These are phyloP conservation scores for Xestia ashworthii DNA, from an alignment of 2,888 invertebrate species.

Conservation along the genomic window DNA sequence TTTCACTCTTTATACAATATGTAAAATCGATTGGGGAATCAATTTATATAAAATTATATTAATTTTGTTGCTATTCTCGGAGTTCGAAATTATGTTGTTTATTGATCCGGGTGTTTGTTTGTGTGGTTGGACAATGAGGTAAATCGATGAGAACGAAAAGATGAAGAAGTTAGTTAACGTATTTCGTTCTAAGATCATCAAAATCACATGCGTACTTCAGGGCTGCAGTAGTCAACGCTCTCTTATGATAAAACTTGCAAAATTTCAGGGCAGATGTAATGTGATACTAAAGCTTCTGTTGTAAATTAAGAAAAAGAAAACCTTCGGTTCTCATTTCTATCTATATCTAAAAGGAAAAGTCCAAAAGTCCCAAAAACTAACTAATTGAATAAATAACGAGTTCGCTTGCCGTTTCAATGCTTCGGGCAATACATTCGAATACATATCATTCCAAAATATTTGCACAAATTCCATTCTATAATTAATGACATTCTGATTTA, in stretches of 20 bases:
- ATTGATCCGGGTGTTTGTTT: background rate
- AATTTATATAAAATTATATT: constrained; percentile 46
- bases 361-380: background rate
- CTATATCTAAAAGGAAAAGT: background rate
- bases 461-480: background rate
- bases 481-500: constrained; percentile 31
- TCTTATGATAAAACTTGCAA: background rate
- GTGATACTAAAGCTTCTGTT: background rate
- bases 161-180: background rate
- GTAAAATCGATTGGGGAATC: constrained; percentile 47
- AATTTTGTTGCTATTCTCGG: constrained; percentile 33
- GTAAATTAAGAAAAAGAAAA: background rate
- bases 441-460: constrained; percentile 11
- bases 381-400: constrained; percentile 7
- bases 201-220: background rate
- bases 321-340: background rate
- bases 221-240: background rate
- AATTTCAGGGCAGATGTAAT: no score
- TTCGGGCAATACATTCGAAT: constrained; percentile 28
- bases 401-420: background rate
- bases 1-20: constrained; percentile 51
- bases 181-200: background rate
- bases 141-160: background rate
- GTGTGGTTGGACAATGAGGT: background rate
- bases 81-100: constrained; percentile 15